These are phyloP conservation scores for Crioceris asparagi DNA, from an alignment of 2,888 invertebrate genomes.

Conservation along the genomic window DNA sequence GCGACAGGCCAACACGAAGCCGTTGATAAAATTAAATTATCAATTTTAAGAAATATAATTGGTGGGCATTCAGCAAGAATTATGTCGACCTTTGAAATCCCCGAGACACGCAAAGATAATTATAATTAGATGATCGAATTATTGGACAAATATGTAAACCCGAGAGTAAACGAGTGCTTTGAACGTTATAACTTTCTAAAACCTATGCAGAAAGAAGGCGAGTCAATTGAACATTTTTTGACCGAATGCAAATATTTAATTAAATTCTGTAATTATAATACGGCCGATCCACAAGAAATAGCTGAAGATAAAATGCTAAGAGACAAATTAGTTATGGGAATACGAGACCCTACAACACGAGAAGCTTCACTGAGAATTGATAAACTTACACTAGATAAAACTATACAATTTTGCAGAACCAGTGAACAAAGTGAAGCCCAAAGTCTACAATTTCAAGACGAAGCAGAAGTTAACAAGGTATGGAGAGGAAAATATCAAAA, in stretches of 20 bases:
- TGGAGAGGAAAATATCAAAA: no score
- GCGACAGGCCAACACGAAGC: constrained; percentile 18
- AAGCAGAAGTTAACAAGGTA: not conserved
- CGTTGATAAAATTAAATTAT: constrained; percentile 14
- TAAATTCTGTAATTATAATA: constrained; percentile 12
- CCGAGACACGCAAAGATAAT: constrained; percentile 4
- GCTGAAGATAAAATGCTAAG: constrained; percentile 17
- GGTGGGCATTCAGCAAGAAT: constrained; percentile 16
- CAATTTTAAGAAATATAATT: constrained; percentile 19
- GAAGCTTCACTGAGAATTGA: no score
- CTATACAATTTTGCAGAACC: constrained; percentile 18
- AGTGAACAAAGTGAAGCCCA: constrained; percentile 18
- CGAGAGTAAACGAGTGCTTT: constrained; percentile 20
- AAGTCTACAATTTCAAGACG: constrained; percentile 7
- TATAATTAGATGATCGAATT: constrained; percentile 10
- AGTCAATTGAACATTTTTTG: constrained; percentile 20
- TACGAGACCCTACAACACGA: constrained; percentile 14
- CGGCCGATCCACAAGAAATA: constrained; percentile 5
- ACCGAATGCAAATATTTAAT: constrained; percentile 13
- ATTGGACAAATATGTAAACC: constrained; percentile 15
- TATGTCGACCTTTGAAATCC: constrained; percentile 13
- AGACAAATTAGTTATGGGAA: constrained; percentile 20
- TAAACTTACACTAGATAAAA: no score
- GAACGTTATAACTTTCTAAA: constrained; percentile 19
- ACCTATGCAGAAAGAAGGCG: constrained; percentile 18